A percentile compares a stretch with the other conserved stretches of the same genome.
phyloP scores from a whole-genome alignment of 2,888 invertebrate species.

The Catonia carolina region DNA sequence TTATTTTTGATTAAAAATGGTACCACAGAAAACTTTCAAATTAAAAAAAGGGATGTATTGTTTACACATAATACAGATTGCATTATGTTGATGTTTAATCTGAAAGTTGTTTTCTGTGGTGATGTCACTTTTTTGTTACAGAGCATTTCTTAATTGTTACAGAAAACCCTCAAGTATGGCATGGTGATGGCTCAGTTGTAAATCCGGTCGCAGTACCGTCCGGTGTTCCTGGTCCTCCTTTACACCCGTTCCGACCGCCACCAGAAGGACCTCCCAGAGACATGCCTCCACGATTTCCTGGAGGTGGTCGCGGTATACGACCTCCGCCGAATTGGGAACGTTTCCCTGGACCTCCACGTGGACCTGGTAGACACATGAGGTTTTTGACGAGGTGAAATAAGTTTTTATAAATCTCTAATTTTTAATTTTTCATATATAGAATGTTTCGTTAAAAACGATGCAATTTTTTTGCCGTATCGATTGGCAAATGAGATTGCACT shows the following conservation, averaged over 20 bases:
- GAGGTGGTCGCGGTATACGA: not conserved
- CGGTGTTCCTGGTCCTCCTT: not conserved
- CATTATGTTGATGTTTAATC: no score
- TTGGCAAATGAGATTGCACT: no score
- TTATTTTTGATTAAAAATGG: no score
- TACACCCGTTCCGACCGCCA: not conserved
- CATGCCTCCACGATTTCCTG: not conserved
- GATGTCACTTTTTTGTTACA: no score
- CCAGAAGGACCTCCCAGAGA: not conserved
- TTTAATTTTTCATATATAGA: no score
- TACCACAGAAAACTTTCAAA: no score
- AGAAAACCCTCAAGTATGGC: not conserved
- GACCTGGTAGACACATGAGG: conserved; percentile 6
- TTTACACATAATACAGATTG: no score
- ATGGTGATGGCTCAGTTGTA: not conserved
- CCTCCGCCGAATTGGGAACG: not conserved
- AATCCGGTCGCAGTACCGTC: not conserved
- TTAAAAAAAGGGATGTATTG: no score
- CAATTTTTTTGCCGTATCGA: no score
- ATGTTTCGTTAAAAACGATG: no score
- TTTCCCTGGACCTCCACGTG: not conserved
- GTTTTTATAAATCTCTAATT: no score
- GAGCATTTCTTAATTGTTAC: not conserved
- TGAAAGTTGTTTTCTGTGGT: no score
- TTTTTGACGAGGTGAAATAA: conserved; percentile 10